Percentiles rank a stretch among this genome's conserved stretches.
phyloP scores from a whole-genome alignment of 2,888 invertebrate genomes.

The Ectemnius continuus region DNA sequence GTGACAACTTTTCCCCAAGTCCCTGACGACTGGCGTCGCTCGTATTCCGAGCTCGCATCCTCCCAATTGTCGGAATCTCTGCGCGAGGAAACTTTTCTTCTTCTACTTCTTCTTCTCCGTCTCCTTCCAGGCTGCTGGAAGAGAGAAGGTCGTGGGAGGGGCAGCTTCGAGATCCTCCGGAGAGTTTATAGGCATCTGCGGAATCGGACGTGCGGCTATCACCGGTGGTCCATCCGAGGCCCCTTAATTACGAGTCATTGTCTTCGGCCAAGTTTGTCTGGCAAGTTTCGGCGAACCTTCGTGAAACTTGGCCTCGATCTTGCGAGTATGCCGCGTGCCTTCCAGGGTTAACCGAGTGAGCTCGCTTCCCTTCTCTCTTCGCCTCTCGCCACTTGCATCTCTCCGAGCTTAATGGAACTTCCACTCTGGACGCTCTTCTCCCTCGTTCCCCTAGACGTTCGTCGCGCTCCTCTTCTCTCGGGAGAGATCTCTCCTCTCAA shows the following conservation, averaged over 20 bases:
- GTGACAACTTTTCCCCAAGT: neutral
- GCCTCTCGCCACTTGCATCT: constrained; percentile 33
- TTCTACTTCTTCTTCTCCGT: neutral
- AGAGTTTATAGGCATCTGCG: neutral
- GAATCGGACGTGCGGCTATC: constrained; percentile 32
- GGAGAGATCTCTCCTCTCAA: constrained; percentile 35
- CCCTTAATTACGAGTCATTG: constrained; percentile 59
- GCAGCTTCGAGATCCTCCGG: neutral
- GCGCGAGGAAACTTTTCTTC: neutral
- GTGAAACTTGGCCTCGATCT: constrained; percentile 40
- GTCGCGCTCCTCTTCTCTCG: too few species aligned
- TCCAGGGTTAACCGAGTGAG: constrained; percentile 37
- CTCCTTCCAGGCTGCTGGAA: neutral
- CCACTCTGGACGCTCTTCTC: constrained; percentile 27
- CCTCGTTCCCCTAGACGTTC: too few species aligned
- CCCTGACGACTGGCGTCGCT: neutral
- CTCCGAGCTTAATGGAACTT: constrained; percentile 54
- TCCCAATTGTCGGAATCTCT: neutral
- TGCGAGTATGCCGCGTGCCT: constrained; percentile 21
- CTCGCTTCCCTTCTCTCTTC: constrained; percentile 27
- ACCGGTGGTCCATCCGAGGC: constrained; percentile 41
- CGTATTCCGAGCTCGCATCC: neutral
- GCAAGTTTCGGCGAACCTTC: constrained; percentile 50
- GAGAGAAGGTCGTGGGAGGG: neutral
- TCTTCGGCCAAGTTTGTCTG: constrained; percentile 21